Conservation (phyloP, 1,140 invertebrate genomes). For the Aphelinus certus region DNA sequence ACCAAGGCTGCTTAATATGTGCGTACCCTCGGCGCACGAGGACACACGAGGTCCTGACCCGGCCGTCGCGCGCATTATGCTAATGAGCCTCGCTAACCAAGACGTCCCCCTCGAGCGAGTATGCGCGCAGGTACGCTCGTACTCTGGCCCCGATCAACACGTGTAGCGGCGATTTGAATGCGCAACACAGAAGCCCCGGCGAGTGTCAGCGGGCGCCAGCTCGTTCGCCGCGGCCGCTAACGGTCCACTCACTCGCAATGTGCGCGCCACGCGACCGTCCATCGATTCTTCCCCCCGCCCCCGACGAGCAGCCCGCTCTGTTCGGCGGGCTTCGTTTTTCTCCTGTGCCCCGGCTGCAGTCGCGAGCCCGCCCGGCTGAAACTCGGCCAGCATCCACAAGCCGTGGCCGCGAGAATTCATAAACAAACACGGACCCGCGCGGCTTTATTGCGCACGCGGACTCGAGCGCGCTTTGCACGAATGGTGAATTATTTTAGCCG, state of each 20-base stretch:
- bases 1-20: no score
- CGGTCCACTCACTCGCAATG: background rate
- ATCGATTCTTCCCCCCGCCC: background rate
- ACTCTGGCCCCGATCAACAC: no score
- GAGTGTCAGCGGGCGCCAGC: no score
- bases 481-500: constrained; percentile 47
- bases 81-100: constrained; percentile 7
- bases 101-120: background rate
- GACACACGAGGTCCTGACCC: constrained; percentile 27
- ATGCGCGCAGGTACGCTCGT: no score
- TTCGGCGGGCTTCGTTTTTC: background rate
- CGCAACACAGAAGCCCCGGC: no score
- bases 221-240: background rate
- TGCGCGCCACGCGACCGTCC: background rate
- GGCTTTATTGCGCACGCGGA: constrained; percentile 29
- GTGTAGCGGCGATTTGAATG: no score
- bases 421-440: constrained; percentile 30
- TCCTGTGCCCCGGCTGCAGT: background rate
- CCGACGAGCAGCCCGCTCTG: background rate
- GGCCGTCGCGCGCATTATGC: constrained; percentile 11
- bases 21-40: no score
- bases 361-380: background rate
- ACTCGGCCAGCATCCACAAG: background rate
- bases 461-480: constrained; percentile 11
- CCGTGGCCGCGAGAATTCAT: constrained; percentile 21